These are phyloP conservation scores for Sciurus carolinensis DNA, from an alignment of 2,797 vertebrate species.

Conservation along the genomic window DNA sequence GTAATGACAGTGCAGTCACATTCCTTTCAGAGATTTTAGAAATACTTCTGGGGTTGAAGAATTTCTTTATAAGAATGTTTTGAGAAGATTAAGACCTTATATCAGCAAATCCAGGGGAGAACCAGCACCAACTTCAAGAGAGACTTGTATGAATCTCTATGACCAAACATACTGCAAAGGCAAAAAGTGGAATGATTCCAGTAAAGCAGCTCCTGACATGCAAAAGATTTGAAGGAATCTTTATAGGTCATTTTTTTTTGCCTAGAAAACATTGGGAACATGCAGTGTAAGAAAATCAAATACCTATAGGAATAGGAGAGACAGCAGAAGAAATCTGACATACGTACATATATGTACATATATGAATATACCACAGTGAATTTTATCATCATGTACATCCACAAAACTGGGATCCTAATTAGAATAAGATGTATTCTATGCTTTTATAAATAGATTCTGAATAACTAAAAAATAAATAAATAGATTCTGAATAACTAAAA, in stretches of 20 bases:
- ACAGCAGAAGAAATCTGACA: no score
- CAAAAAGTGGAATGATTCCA: slow-evolving; percentile 79
- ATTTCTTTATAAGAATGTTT: slow-evolving; percentile 73
- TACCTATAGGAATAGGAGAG: background rate
- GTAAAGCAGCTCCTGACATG: slow-evolving; percentile 76
- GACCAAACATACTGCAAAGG: slow-evolving; percentile 79
- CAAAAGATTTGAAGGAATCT: slow-evolving; percentile 72
- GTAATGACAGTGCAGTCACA: background rate
- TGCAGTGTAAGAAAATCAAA: slow-evolving; percentile 48
- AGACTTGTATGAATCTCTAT: slow-evolving; percentile 74
- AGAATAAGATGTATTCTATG: no score
- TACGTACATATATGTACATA: no score
- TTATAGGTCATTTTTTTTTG: slow-evolving; percentile 78
- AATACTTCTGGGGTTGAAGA: slow-evolving; percentile 66
- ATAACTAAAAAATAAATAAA: no score
- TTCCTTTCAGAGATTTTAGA: slow-evolving; percentile 77
- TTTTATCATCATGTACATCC: no score
- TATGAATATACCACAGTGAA: no score
- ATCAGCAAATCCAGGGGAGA: slow-evolving; percentile 69
- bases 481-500: no score
- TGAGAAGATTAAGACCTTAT: slow-evolving; percentile 73
- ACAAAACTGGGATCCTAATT: no score
- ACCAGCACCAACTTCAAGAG: slow-evolving; percentile 64
- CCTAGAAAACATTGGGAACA: slow-evolving; percentile 66
- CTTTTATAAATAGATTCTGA: no score